Evolutionary conservation across 2,113 vertebrate species (phyloP), one percentile per base, ranked within the genome.

Genomic region (Amphiprion ocellaris): DNA sequence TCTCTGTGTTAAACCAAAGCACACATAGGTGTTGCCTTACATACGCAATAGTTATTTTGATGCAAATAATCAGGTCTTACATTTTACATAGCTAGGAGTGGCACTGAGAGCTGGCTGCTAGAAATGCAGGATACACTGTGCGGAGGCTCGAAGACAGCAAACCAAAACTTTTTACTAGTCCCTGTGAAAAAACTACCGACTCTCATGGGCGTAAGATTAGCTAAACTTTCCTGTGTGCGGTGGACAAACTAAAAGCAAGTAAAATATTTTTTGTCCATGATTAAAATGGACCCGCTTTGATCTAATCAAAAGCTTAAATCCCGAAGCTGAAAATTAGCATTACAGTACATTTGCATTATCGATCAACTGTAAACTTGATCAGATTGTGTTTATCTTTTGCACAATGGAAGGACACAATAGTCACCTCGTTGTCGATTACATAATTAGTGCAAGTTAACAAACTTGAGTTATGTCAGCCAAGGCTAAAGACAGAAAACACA

Each of bases 101-200:
- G 17, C 41, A 69, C 28, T 5, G 21, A 11, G 1, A 14, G 26
- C 17, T 11, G 54, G 15, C 1, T 69, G n/a, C 4, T 26, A 37
- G 21, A 56, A 62, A 69, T 0, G 19, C 30, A 60, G 37, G 24
- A 62, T 21, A n/a, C 0, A 14, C 59, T 26, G 71, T 44, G 24
- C 12, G 24, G 50, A 56, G 26, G 39, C 2, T 63, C n/a, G 23
- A 55, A 15, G 24, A 50, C 50, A 83, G 77, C 73, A 83, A 83
- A 63, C 66, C 26, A 55, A 89, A 91, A 89, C 65, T 85, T 91
- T 86, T 46, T 37, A 41, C 53, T 55, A 1, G 82, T 77, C 71
- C 47, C 56, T 26, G 63, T 15, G 26, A 23, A 16, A 56, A 53
- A 72, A 39, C 12, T 15, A 19, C 39, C 4, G 12, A 50, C n/a